phyloP scores from a whole-genome alignment of 2,113 vertebrate genomes.

The Lophura nycthemera region DNA sequence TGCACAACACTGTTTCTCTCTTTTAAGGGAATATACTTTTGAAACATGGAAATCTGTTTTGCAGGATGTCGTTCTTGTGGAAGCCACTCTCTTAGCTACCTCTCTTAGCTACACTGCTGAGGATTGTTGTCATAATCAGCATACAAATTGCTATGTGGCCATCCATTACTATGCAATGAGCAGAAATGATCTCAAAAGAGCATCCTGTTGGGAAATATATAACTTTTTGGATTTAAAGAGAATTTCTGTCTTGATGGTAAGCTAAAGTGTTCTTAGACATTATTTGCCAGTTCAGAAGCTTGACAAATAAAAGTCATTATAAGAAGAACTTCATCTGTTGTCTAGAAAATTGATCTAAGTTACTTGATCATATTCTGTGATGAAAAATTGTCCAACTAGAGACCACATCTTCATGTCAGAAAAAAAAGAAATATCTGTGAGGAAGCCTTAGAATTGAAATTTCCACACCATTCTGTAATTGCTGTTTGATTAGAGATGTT shows the following conservation, averaged over 20 bases:
- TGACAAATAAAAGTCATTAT: accelerated
- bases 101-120: neutral
- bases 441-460: neutral
- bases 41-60: neutral
- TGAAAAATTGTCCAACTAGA: neutral
- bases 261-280: neutral
- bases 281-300: neutral
- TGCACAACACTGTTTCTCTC: accelerated
- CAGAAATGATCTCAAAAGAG: neutral
- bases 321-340: neutral
- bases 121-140: neutral
- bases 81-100: neutral
- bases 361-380: neutral
- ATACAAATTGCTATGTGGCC: neutral
- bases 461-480: neutral
- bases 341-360: neutral
- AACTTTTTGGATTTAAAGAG: neutral
- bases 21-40: neutral
- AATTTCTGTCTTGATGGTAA: neutral
- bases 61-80: no score
- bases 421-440: neutral
- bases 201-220: neutral
- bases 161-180: neutral
- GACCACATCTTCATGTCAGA: neutral
- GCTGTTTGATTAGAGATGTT: neutral